phyloP scores from a whole-genome alignment of 2,888 invertebrate genomes.

The Zele albiditarsus region DNA sequence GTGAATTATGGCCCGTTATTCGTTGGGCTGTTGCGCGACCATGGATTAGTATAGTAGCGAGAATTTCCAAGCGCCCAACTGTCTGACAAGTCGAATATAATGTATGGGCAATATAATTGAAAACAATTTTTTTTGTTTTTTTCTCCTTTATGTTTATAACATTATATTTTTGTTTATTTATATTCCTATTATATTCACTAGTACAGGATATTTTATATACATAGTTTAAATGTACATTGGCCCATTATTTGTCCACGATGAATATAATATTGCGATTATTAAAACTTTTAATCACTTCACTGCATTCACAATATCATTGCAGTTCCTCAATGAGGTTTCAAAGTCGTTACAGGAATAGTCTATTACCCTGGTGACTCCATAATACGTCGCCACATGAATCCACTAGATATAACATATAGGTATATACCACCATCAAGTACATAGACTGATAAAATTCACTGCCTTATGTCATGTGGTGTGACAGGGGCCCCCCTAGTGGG shows the following conservation, averaged over 20 bases:
- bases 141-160: not conserved
- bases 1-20: conserved; percentile 58
- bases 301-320: not conserved
- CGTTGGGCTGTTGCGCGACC: conserved; percentile 48
- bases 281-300: not conserved
- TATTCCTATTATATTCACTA: not conserved
- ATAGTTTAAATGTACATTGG: not conserved
- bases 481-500: conserved; percentile 45
- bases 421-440: not conserved
- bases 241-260: not conserved
- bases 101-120: conserved; percentile 43
- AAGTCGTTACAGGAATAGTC: not conserved
- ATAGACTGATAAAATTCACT: conserved; percentile 59
- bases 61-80: conserved; percentile 33
- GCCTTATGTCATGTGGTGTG: conserved; percentile 41
- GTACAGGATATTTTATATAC: not conserved
- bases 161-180: not conserved
- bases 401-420: not conserved
- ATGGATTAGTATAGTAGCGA: conserved; percentile 45
- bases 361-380: not conserved
- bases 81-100: conserved; percentile 37
- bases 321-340: not conserved
- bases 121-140: conserved; percentile 30
- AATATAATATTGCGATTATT: conserved; percentile 1
- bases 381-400: not conserved